Base-by-base conservation (phyloP, 2,888 invertebrate genomes). In the Stomorhina lunata region DNA sequence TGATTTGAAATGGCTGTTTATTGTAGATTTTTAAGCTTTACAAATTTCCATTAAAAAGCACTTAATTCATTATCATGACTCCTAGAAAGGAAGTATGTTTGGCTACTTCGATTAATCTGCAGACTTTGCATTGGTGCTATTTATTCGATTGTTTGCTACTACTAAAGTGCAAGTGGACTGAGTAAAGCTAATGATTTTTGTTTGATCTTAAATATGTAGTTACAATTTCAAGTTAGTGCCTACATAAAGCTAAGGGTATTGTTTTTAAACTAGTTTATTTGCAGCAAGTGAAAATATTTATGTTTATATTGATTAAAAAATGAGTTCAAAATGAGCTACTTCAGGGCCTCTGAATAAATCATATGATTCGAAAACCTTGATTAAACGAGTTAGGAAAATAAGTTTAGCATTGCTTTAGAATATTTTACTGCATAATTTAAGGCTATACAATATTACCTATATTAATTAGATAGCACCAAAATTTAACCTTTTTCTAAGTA, bases 41-140 rank as follows among this genome's bases (percentile, higher is more conserved):
- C n/a, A n/a, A n/a, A n/a, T 59, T 63, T 57, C 37, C 17, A 48
- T 37, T 68, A 40, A 48, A 59, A 68, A 68, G 9, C 57, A 57
- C 55, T 55, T 34, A 29, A 71, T 48, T 29, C 15, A 43, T 22
- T 34, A 65, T 15, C 37, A 50, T 40, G 12, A 0, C 40, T 12
- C 20, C 7, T 27, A 4, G 17, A 29, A 59, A 55, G 34, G 57
- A 57, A 57, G 27, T 48, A 45, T 66, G 55, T 65, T 43, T 55
- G 40, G 32, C 50, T 68, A 68, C 53, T 65, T 55, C 12, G 9
- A 43, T 72, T 25, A 27, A 20, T 69, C 27, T 10, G n/a, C 12
- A 12, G 6, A 40, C 29, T 63, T 29, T 63, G 20, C 22, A 40
- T 7, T 4, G n/a, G 6, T 22, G 12, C 25, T 17, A 2, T 15